Evolutionary conservation across 2,888 invertebrate genomes (phyloP).

Genomic region (Corbicula japonica): DNA sequence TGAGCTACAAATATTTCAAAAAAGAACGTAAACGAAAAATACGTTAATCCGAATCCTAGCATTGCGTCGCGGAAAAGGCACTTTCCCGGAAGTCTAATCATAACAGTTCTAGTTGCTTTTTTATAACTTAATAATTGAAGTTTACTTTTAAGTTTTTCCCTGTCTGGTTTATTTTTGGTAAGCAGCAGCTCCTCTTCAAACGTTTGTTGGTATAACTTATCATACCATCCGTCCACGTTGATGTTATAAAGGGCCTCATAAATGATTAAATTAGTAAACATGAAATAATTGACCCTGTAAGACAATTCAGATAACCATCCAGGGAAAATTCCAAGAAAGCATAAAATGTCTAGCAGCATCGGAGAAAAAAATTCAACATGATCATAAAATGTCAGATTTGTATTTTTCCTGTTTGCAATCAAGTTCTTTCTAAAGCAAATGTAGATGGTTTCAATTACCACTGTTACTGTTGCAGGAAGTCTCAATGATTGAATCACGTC

Average conservation of each 20-base stretch:
- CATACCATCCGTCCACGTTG: neutral
- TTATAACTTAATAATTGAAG: neutral
- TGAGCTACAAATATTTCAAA: neutral
- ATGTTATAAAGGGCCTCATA: neutral
- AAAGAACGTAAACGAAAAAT: neutral
- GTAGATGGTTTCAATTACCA: neutral
- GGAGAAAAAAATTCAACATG: neutral
- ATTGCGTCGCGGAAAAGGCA: constrained; percentile 8
- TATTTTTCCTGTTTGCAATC: neutral
- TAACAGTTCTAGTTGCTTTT: neutral
- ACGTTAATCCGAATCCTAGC: neutral
- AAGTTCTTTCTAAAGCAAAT: neutral
- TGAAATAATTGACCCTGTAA: neutral
- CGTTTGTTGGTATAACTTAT: neutral
- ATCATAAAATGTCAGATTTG: too few relatives aligned
- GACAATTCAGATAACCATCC: neutral
- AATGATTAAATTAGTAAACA: neutral
- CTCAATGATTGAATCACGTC: neutral
- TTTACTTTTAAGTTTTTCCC: neutral
- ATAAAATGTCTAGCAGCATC: neutral
- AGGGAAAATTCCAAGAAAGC: neutral
- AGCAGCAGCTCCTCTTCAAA: neutral
- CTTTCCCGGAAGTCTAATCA: neutral
- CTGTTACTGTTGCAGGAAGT: neutral
- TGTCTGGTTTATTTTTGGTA: neutral